phyloP scores from a whole-genome alignment of 1,140 invertebrate species.

The Drosophila leontia region DNA sequence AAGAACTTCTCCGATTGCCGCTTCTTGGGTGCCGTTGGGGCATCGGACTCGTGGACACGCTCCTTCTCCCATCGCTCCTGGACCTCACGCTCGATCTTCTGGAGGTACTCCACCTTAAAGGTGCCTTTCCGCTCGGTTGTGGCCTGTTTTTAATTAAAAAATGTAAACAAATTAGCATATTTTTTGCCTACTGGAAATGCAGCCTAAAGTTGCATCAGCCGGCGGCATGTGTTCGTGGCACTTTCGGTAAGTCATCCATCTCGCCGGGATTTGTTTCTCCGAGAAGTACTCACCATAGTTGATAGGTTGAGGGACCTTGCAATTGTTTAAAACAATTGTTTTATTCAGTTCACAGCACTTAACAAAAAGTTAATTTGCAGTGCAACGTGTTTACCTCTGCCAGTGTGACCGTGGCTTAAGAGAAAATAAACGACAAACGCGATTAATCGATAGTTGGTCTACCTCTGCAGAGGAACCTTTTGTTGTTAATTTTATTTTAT shows the following conservation, averaged over 20 bases:
- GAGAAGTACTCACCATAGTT: slow-evolving; percentile 51
- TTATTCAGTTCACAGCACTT: slow-evolving; percentile 24
- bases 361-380: slow-evolving; percentile 35
- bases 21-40: slow-evolving; percentile 87
- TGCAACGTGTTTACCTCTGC: slow-evolving; percentile 75
- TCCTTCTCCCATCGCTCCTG: slow-evolving; percentile 93
- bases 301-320: not conserved
- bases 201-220: slow-evolving; percentile 38
- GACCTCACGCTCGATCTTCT: slow-evolving; percentile 93
- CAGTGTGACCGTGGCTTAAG: slow-evolving; percentile 1
- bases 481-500: not conserved
- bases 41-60: slow-evolving; percentile 93
- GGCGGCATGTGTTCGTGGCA: slow-evolving; percentile 35
- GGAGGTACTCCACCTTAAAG: slow-evolving; percentile 95
- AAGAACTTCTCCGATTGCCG: slow-evolving; percentile 93
- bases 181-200: not conserved
- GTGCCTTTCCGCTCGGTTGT: slow-evolving; percentile 93
- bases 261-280: no score
- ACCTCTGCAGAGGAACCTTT: not conserved
- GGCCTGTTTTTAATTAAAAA: slow-evolving; percentile 38
- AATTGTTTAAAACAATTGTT: slow-evolving; percentile 59
- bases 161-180: slow-evolving; percentile 2
- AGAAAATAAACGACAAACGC: accelerated
- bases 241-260: not conserved
- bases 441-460: not conserved